Evolutionary conservation across 2,888 invertebrate genomes (phyloP).

Genomic region (Heteropelma amictum): DNA sequence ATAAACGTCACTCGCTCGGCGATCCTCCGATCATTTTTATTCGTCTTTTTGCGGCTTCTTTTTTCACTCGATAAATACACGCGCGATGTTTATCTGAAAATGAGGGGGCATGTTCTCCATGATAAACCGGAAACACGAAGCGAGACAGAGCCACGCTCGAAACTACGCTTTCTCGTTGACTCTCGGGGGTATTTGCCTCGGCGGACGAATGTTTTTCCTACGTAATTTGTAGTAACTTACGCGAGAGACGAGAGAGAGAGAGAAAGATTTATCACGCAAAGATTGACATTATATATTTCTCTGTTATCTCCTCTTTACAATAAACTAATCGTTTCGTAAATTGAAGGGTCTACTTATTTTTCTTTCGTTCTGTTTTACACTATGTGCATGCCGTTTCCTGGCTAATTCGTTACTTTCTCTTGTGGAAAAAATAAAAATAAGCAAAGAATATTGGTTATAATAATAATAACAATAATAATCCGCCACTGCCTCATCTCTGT

Average conservation of each 20-base stretch:
- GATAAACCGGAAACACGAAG: too few species aligned
- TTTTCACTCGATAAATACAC: too few species aligned
- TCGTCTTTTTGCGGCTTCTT: too few species aligned
- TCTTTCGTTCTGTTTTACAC: constrained; percentile 55
- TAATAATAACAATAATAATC: background rate
- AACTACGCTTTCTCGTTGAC: constrained; percentile 17
- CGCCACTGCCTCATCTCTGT: constrained; percentile 46
- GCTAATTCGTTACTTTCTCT: constrained; percentile 40
- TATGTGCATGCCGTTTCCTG: constrained; percentile 59
- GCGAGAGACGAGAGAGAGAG: background rate
- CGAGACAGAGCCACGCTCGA: constrained; percentile 48
- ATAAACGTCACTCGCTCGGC: too few species aligned
- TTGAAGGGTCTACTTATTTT: constrained; percentile 61
- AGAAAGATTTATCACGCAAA: background rate
- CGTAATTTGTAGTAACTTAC: constrained; percentile 22
- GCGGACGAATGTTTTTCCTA: constrained; percentile 40
- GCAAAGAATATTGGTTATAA: background rate
- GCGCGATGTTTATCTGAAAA: too few species aligned
- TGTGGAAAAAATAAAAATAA: too few species aligned
- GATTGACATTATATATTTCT: constrained; percentile 30
- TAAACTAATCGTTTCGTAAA: constrained; percentile 58
- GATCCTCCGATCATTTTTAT: too few species aligned
- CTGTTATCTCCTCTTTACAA: constrained; percentile 58
- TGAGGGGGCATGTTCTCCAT: too few species aligned
- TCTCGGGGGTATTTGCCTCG: constrained; percentile 37